phyloP scores from a whole-genome alignment of 2,797 vertebrate species.

The Ptychobarbus kaznakovi region DNA sequence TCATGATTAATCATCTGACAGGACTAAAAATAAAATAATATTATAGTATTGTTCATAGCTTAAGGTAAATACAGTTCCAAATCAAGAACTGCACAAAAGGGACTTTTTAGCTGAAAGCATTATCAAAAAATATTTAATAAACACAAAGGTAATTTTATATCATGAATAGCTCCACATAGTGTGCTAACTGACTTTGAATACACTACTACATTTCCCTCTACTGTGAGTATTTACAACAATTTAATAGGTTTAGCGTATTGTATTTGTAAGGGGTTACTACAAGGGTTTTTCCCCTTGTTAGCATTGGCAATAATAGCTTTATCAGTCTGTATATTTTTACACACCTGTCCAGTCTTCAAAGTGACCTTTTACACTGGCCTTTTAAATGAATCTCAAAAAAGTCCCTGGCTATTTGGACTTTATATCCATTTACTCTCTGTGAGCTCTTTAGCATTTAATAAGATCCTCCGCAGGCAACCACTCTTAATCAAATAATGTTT shows the following conservation, averaged over 20 bases:
- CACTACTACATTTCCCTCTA: background rate
- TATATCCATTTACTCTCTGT: conserved; percentile 43
- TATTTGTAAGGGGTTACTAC: background rate
- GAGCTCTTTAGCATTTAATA: conserved; percentile 50
- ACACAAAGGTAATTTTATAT: background rate
- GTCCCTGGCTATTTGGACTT: conserved; percentile 40
- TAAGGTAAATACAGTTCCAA: background rate
- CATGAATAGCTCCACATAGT: background rate
- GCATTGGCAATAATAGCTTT: conserved; percentile 21
- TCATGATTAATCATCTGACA: background rate
- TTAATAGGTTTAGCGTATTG: background rate
- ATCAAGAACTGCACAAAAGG: background rate
- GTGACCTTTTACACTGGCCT: conserved; percentile 40
- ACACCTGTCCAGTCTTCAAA: conserved; percentile 30
- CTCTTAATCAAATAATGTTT: conserved; percentile 62
- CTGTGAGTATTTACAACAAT: background rate
- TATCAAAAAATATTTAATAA: background rate
- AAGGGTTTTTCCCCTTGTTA: background rate
- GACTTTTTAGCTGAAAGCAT: background rate
- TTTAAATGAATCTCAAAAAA: conserved; percentile 36
- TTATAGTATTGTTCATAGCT: background rate
- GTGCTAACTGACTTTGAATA: background rate
- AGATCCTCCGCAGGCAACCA: conserved; percentile 43
- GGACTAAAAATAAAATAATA: background rate
- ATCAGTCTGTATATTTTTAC: conserved; percentile 16